Percentiles rank a stretch among this genome's conserved stretches.
phyloP scores from a whole-genome alignment of 2,113 vertebrate species.

The Canis aureus region DNA sequence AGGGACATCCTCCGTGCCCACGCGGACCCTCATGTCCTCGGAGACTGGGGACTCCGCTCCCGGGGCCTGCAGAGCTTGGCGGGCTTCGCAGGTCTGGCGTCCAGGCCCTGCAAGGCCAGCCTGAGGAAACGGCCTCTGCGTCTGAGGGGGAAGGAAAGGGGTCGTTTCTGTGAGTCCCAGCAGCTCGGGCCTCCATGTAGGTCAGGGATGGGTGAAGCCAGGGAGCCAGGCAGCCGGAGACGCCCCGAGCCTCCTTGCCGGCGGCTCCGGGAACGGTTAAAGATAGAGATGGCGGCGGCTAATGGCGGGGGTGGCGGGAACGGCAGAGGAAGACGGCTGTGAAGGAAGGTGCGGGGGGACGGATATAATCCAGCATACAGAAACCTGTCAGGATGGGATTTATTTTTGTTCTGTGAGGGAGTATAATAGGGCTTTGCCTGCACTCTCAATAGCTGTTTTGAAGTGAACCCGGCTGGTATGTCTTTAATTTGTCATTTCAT shows the following conservation, averaged over 20 bases:
- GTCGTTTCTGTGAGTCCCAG: background rate
- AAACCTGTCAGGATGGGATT: slow-evolving; percentile 89
- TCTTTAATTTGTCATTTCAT: slow-evolving; percentile 93
- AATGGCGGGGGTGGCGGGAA: slow-evolving; percentile 71
- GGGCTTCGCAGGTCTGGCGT: no score
- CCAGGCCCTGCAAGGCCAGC: background rate
- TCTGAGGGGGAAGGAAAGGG: background rate
- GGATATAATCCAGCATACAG: slow-evolving; percentile 79
- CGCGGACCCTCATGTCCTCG: background rate
- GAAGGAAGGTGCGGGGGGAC: slow-evolving; percentile 76
- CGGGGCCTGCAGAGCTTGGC: background rate
- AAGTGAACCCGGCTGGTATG: slow-evolving; percentile 89
- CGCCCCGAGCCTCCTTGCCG: background rate
- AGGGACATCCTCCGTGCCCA: background rate
- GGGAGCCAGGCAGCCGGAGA: background rate
- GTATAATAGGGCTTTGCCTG: slow-evolving; percentile 85
- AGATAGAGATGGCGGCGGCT: slow-evolving; percentile 60
- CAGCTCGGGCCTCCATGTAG: background rate
- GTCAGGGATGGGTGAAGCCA: background rate
- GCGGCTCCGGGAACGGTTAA: background rate
- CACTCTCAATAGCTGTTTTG: slow-evolving; percentile 89
- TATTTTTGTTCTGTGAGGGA: slow-evolving; percentile 88
- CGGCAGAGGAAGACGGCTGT: slow-evolving; percentile 49
- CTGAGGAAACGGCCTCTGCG: background rate
- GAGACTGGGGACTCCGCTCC: background rate